Base-by-base conservation (phyloP, 1,140 invertebrate species). In the Aphaenogaster rudis region DNA sequence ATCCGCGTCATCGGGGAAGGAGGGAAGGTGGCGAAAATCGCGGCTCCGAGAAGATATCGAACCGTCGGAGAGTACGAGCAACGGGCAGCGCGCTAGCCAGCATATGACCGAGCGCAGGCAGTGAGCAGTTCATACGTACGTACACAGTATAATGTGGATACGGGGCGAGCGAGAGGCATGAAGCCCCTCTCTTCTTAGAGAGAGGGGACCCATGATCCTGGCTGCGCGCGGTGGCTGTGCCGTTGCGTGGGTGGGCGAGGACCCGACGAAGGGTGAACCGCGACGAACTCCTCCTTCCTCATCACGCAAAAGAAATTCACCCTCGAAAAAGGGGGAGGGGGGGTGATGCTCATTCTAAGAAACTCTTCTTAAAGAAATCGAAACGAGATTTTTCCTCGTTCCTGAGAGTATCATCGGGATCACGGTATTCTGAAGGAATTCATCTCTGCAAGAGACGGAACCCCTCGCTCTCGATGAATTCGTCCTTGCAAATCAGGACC, bases 51-150 rank as follows among this genome's bases (percentile, higher is more conserved):
- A 36, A 48, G 28, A 64, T 48, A 48, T 76, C 42, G 67, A 90
- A 82, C 57, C 64, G 6, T 69, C 90, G 93, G 93, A 93, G 94
- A 95, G 92, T 94, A 94, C 93, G 71, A 88, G 90, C 92, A 94
- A 84, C 91, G 94, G 94, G 93, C 93, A 95, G 94, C 92, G 92
- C 94, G 92, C 93, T 92, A 90, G 89, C 93, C 89, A 91, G 86
- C 88, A 93, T 91, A 93, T 90, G 88, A 93, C 90, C 94, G 91
- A 94, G 92, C 93, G 93, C 93, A 94, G 94, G 94, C 94, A 95
- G 94, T 95, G 95, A 95, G 93, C 94, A 93, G 94, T 94, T 92
- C 93, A 94, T 85, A 92, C 91, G 92, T 94, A 93, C 93, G 89
- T 94, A 94, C 92, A 93, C 88, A 88, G 87, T 91, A 76, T 87